Evolutionary conservation across 1,140 invertebrate genomes (phyloP), one percentile per base, ranked within the genome.

Genomic region (Mamestra configurata): DNA sequence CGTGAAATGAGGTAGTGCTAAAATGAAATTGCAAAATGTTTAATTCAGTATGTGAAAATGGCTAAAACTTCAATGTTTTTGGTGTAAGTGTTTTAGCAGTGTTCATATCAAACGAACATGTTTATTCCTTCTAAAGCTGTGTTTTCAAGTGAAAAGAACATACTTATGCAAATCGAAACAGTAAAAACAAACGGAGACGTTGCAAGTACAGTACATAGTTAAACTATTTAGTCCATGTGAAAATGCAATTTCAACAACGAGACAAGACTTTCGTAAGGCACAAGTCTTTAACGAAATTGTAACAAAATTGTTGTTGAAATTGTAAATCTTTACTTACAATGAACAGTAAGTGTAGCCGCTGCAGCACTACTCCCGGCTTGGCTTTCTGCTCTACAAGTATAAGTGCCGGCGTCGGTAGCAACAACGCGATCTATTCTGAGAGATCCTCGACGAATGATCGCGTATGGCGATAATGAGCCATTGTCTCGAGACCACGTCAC

Each of bases 1-100:
- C 68, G 97, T 96, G 88, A 99, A 98, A 92, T 97, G 98, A 31
- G 98, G 98, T 94, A 99, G 98, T 61, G 98, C 98, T 98, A 89
- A 87, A 91, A 90, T 57, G 35, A 79, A 70, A 22, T 43, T 31
- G 13, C 1, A 31, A 31, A 3, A 31, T 31, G 27, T 1, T 31
- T 31, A 31, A n/a, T n/a, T n/a, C n/a, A n/a, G n/a, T n/a, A n/a
- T n/a, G n/a, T n/a, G n/a, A n/a, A n/a, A n/a, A n/a, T n/a, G n/a
- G n/a, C n/a, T n/a, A n/a, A n/a, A n/a, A n/a, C n/a, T n/a, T n/a
- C n/a, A n/a, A n/a, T n/a, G n/a, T n/a, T n/a, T n/a, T n/a, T n/a
- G n/a, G n/a, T n/a, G n/a, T n/a, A n/a, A n/a, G n/a, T n/a, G n/a
- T n/a, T n/a, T n/a, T n/a, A n/a, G n/a, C n/a, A n/a, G n/a, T n/a